These are phyloP conservation scores for Cerastoderma edule DNA, from an alignment of 2,888 invertebrate species.

Conservation along the genomic window DNA sequence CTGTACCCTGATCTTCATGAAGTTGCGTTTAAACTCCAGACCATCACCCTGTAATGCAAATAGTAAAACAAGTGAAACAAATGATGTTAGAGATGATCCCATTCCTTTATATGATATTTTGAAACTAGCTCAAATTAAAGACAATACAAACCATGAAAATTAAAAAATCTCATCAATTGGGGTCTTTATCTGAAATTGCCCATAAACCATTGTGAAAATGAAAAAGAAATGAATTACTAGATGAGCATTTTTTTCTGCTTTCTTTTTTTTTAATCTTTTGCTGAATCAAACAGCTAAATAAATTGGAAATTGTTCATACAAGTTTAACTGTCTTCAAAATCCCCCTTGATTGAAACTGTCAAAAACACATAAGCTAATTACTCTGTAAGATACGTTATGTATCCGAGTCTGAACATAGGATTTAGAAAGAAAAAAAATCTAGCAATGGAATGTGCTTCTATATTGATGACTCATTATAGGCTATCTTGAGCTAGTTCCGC, in stretches of 20 bases:
- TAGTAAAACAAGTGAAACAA: not conserved
- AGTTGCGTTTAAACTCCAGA: conserved; percentile 94
- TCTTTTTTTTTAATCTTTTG: no score
- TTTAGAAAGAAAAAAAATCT: no score
- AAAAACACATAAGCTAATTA: no score
- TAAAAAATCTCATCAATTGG: not conserved
- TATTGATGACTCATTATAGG: no score
- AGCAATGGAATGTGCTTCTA: no score
- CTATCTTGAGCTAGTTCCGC: no score
- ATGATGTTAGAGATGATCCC: not conserved
- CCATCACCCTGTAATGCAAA: conserved; percentile 92
- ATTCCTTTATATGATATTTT: not conserved
- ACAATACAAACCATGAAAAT: not conserved
- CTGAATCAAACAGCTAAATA: no score
- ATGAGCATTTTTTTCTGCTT: conserved; percentile 2
- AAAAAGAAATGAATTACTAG: not conserved
- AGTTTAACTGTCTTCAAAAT: no score
- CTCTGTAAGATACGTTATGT: no score
- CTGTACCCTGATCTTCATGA: conserved; percentile 88
- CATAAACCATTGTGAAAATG: not conserved
- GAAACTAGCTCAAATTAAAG: not conserved
- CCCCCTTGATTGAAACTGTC: no score
- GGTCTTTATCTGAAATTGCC: not conserved
- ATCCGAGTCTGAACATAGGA: no score
- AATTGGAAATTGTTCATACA: no score